Evolutionary conservation across 2,113 vertebrate genomes (phyloP), one percentile per base, ranked within the genome.

Genomic region (Paedocypris sp.): DNA sequence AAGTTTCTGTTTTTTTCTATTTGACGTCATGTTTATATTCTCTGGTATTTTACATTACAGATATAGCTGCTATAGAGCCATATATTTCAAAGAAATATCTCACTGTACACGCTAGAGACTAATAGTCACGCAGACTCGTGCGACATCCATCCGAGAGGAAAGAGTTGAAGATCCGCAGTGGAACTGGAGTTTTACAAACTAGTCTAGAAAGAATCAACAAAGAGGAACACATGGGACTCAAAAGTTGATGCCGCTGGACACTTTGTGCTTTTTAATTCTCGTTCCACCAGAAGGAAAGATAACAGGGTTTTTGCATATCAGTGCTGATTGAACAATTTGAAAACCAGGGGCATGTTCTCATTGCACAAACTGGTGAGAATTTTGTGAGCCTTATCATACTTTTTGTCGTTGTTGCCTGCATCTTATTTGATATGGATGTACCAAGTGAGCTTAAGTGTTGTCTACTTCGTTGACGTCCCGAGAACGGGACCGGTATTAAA

Each of bases 21-120:
- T 66, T 53, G 43, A 42, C 51, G 62, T 65, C 49, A 48, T 49
- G 35, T 70, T 69, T 62, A 49, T 42, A 56, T 39, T 23, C 52
- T 41, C 36, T 33, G 15, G 66, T 58, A 51, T 62, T 66, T 29
- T 41, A 22, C 54, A 43, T 66, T 46, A 61, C 45, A 63, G 58
- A 57, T 43, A 61, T 50, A 46, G 63, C 51, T 54, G 64, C 38
- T 66, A 58, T 47, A 38, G 63, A 70, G 68, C 68, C 68, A 70
- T 66, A 62, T 58, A 60, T 70, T 66, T 45, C 15, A 56, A 29
- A 43, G 26, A 58, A 58, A 6, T 58, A 29, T 43, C 19, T 29
- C 32, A 16, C 22, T 58, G 4, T 13, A 31, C 28, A 15, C 43
- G 22, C 32, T 12, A 18, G 7, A 23, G 15, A 18, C 19, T 29